These are phyloP conservation scores for Nysson spinosus DNA, from an alignment of 2,888 invertebrate species.

Conservation along the genomic window DNA sequence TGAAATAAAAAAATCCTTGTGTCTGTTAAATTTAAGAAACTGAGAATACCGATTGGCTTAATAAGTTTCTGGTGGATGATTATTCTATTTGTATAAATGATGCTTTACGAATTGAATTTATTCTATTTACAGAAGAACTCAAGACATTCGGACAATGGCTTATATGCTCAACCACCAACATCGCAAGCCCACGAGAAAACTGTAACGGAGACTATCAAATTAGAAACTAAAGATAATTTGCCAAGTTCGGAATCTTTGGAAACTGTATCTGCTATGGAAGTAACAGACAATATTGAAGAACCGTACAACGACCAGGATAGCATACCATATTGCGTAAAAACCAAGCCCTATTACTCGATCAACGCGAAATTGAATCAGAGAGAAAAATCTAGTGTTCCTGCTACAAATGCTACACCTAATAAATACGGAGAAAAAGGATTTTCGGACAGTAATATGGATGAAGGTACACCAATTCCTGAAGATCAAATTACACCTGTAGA, in stretches of 20 bases:
- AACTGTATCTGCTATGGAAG: slow-evolving; percentile 40
- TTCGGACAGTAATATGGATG: slow-evolving; percentile 50
- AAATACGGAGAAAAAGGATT: slow-evolving; percentile 57
- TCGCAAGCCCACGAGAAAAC: slow-evolving; percentile 54
- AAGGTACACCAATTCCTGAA: slow-evolving; percentile 41
- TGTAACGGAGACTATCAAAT: slow-evolving; percentile 54
- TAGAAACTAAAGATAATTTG: slow-evolving; percentile 57
- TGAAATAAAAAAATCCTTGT: slow-evolving; percentile 2
- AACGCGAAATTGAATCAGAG: slow-evolving; percentile 74
- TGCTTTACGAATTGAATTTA: no score
- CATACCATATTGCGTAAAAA: slow-evolving; percentile 74
- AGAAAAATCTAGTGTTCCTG: slow-evolving; percentile 63
- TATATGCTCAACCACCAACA: slow-evolving; percentile 54
- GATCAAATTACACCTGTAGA: slow-evolving; percentile 66
- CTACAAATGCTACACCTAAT: slow-evolving; percentile 46
- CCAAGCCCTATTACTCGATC: slow-evolving; percentile 75
- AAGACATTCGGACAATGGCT: slow-evolving; percentile 69
- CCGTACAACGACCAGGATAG: slow-evolving; percentile 67
- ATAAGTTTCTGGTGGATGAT: no score
- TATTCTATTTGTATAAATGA: no score
- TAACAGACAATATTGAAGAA: slow-evolving; percentile 64
- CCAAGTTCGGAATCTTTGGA: slow-evolving; percentile 52
- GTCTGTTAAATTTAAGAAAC: no score
- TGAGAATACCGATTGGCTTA: no score
- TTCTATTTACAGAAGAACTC: slow-evolving; percentile 69